Conservation (phyloP, 37 sponge, comb jelly and placozoan genomes). For the Hormiphora californensis region DNA sequence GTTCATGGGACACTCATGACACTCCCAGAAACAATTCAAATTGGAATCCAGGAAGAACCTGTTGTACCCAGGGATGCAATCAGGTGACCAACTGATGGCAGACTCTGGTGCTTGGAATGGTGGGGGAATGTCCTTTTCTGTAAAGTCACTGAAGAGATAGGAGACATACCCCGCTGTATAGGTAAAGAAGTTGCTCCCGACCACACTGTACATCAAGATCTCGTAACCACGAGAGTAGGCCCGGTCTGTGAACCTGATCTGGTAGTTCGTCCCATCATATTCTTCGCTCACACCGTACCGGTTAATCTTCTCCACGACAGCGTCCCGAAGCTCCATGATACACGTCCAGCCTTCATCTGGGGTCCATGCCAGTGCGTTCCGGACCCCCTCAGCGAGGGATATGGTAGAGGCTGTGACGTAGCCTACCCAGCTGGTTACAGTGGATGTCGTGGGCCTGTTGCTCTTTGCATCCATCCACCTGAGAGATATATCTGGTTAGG, state of each 20-base stretch:
- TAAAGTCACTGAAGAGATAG: not conserved
- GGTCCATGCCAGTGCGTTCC: too few relatives aligned
- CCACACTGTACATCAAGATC: not conserved
- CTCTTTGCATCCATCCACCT: too few relatives aligned
- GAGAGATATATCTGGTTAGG: too few relatives aligned
- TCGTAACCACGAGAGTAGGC: constrained; percentile 21
- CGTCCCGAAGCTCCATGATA: not conserved
- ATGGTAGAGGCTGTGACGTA: not conserved
- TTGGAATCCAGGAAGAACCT: not conserved
- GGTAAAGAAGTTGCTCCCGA: not conserved
- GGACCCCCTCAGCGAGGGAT: too few relatives aligned
- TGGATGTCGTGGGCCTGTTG: too few relatives aligned
- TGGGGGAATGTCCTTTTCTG: not conserved
- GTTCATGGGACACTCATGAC: not conserved
- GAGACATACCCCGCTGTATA: not conserved
- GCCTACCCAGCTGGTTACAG: too few relatives aligned
- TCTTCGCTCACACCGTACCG: not conserved
- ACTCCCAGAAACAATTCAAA: constrained; percentile 16
- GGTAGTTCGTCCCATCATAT: not conserved
- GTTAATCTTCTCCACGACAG: not conserved
- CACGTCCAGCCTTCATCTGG: not conserved
- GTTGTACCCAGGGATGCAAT: not conserved
- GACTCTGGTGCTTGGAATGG: not conserved
- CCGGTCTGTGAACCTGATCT: not conserved
- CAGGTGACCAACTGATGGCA: too few relatives aligned